Conservation (phyloP, 2,797 vertebrate genomes). For the Hybognathus amarus region DNA sequence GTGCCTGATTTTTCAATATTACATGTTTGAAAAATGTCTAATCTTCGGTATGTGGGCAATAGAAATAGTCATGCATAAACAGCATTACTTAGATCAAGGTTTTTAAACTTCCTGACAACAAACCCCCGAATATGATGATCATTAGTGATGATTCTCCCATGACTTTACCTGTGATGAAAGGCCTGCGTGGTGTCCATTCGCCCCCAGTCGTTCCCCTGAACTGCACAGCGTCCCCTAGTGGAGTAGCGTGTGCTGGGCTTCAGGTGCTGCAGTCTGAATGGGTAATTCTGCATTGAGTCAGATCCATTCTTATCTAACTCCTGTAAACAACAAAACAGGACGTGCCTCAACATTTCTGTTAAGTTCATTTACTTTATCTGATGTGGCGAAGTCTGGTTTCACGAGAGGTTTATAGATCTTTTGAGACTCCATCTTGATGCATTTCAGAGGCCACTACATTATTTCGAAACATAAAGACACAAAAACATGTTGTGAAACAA, state of each 20-base stretch:
- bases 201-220: constrained; percentile 64
- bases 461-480: background rate
- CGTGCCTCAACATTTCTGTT: background rate
- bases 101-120: background rate
- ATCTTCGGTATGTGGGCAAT: background rate
- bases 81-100: background rate
- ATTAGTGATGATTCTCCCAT: background rate
- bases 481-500: background rate
- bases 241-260: constrained; percentile 63
- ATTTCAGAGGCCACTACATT: background rate
- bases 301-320: constrained; percentile 55
- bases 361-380: background rate
- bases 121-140: background rate
- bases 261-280: constrained; percentile 59
- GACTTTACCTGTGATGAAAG: constrained; percentile 65
- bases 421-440: background rate
- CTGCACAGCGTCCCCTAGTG: constrained; percentile 64
- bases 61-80: background rate
- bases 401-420: background rate
- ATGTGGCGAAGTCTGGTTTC: background rate
- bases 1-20: background rate
- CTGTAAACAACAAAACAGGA: constrained; percentile 36
- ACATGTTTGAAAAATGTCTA: background rate
- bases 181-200: constrained; percentile 46
- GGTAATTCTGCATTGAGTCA: constrained; percentile 32